Evolutionary conservation across 1,140 invertebrate genomes (phyloP).

Genomic region (Nephila pilipes): DNA sequence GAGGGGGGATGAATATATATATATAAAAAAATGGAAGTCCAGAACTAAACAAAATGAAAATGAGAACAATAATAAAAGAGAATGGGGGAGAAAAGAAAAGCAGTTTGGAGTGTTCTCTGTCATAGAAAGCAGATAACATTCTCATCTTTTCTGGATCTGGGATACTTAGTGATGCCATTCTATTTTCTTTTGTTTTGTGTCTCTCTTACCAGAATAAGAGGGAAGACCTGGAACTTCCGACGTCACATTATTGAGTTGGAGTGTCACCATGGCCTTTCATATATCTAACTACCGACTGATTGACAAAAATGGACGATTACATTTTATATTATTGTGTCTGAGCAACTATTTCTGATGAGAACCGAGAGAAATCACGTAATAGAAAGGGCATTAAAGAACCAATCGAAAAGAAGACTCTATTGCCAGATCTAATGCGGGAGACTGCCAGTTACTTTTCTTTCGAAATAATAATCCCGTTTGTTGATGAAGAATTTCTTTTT

Average conservation of each 20-base stretch:
- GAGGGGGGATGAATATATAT: too few species aligned
- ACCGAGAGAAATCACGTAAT: conserved; percentile 6
- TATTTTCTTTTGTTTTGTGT: not conserved
- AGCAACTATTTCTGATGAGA: not conserved
- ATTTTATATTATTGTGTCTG: not conserved
- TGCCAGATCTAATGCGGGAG: not conserved
- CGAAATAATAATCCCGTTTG: not conserved
- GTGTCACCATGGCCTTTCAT: not conserved
- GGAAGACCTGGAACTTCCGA: not conserved
- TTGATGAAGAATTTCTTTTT: not conserved
- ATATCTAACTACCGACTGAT: conserved; percentile 13
- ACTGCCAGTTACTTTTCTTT: not conserved
- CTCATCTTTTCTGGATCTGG: conserved; percentile 16
- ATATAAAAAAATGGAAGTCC: not conserved
- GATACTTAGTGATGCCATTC: not conserved
- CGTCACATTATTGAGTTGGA: not conserved
- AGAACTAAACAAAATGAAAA: conserved; percentile 13
- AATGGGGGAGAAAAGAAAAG: conserved; percentile 7
- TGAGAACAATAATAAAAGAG: conserved; percentile 24
- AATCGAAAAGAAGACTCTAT: not conserved
- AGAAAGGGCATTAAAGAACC: conserved; percentile 13
- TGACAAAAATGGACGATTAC: conserved; percentile 20
- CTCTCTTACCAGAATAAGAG: not conserved
- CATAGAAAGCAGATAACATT: not conserved
- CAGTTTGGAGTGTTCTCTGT: not conserved